Evolutionary conservation across 2,113 vertebrate species (phyloP).

Genomic region (Scomber colias): DNA sequence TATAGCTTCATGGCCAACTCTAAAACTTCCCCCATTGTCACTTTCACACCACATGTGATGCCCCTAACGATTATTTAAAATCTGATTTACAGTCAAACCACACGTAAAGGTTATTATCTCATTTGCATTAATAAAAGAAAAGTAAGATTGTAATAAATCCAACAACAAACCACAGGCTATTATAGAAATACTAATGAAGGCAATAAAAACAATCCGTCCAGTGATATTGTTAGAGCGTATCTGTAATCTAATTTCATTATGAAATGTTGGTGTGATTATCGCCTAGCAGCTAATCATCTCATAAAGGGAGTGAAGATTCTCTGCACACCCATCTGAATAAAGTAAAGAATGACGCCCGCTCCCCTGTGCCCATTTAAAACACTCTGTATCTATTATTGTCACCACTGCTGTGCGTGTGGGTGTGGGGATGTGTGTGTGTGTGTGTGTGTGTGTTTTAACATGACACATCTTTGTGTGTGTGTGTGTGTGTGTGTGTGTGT

Average conservation of each 20-base stretch:
- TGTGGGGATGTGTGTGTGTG: slow-evolving; percentile 1
- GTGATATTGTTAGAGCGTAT: slow-evolving; percentile 54
- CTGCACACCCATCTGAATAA: slow-evolving; percentile 32
- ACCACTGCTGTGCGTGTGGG: slow-evolving; percentile 21
- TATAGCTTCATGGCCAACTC: not conserved
- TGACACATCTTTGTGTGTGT: not conserved
- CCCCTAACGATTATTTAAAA: not conserved
- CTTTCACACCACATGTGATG: not conserved
- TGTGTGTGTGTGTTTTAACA: slow-evolving; percentile 25
- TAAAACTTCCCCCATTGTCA: not conserved
- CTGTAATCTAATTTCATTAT: slow-evolving; percentile 68
- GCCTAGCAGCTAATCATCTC: slow-evolving; percentile 53
- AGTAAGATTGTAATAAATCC: slow-evolving; percentile 63
- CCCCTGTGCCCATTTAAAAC: slow-evolving; percentile 64
- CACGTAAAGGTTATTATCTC: slow-evolving; percentile 48
- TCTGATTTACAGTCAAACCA: slow-evolving; percentile 37
- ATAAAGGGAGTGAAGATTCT: slow-evolving; percentile 53
- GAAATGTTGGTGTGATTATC: slow-evolving; percentile 65
- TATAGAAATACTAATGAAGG: slow-evolving; percentile 71
- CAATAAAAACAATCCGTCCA: slow-evolving; percentile 64
- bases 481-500: slow-evolving; percentile 28
- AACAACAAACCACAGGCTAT: slow-evolving; percentile 55
- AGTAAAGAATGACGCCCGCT: slow-evolving; percentile 32
- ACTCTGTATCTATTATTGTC: slow-evolving; percentile 55
- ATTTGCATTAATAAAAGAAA: slow-evolving; percentile 72